phyloP scores from a whole-genome alignment of 2,113 vertebrate genomes.

The Ciconia maguari region DNA sequence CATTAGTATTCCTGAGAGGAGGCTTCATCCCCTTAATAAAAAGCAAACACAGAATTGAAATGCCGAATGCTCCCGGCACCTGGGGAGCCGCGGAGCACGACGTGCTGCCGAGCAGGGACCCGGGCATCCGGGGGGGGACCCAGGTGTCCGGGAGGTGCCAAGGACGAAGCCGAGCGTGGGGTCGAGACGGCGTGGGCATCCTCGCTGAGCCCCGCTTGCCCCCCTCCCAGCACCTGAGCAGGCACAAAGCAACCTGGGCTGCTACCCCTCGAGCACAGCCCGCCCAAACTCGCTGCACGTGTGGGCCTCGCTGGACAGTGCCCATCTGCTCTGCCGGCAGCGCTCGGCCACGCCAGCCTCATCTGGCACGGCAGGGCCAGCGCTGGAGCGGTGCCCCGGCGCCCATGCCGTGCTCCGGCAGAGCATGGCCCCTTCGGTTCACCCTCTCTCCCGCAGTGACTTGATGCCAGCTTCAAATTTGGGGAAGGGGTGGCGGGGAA shows the following conservation, averaged over 20 bases:
- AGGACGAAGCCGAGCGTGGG: fast-evolving
- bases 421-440: not conserved
- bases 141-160: not conserved
- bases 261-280: not conserved
- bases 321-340: not conserved
- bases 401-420: not conserved
- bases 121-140: not conserved
- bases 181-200: fast-evolving
- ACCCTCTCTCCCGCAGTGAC: not conserved
- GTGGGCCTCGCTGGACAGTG: not conserved
- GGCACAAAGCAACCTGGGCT: not conserved
- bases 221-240: not conserved
- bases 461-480: fast-evolving
- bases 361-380: not conserved
- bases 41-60: slow-evolving; percentile 67
- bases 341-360: not conserved
- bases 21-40: slow-evolving; percentile 44
- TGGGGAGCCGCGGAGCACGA: not conserved
- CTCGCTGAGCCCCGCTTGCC: fast-evolving
- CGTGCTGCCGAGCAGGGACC: not conserved
- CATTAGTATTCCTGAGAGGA: slow-evolving; percentile 67
- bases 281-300: not conserved
- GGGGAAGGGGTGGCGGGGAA: not conserved
- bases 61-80: slow-evolving; percentile 29
- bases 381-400: not conserved